phyloP scores from a whole-genome alignment of 2,797 vertebrate species.

The Hafferia zeledoni region DNA sequence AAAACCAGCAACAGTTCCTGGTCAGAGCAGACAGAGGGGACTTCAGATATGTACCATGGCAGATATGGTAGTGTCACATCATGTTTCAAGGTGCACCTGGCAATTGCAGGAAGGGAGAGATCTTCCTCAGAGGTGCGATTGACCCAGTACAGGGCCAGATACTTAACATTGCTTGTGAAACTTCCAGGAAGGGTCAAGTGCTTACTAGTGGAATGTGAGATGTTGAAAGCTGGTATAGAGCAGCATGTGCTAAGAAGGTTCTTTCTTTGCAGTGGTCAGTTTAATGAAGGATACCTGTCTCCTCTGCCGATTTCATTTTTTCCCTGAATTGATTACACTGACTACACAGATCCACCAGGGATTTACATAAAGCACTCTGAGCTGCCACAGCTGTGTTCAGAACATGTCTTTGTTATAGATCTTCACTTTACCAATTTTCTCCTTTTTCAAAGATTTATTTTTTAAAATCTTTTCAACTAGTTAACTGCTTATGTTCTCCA shows the following conservation, averaged over 20 bases:
- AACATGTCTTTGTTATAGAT: neutral
- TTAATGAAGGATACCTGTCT: neutral
- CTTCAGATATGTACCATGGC: neutral
- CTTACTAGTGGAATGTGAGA: neutral
- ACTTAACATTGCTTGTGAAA: neutral
- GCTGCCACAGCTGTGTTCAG: neutral
- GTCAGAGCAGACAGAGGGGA: neutral
- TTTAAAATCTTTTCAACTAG: neutral
- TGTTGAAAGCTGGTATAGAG: neutral
- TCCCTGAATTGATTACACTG: neutral
- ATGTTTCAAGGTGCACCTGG: neutral
- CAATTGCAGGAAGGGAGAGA: neutral
- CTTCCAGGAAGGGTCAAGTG: fast-evolving
- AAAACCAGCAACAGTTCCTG: neutral
- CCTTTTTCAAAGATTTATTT: neutral
- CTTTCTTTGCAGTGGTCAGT: neutral
- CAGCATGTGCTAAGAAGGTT: neutral
- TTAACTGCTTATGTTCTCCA: neutral
- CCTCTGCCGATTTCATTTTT: neutral
- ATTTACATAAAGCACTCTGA: neutral
- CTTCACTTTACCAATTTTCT: neutral
- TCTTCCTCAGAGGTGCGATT: neutral
- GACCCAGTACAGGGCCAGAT: neutral
- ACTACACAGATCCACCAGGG: neutral
- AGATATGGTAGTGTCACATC: fast-evolving